Base-by-base conservation (phyloP, 2,797 vertebrate genomes). In the Periparus ater region DNA sequence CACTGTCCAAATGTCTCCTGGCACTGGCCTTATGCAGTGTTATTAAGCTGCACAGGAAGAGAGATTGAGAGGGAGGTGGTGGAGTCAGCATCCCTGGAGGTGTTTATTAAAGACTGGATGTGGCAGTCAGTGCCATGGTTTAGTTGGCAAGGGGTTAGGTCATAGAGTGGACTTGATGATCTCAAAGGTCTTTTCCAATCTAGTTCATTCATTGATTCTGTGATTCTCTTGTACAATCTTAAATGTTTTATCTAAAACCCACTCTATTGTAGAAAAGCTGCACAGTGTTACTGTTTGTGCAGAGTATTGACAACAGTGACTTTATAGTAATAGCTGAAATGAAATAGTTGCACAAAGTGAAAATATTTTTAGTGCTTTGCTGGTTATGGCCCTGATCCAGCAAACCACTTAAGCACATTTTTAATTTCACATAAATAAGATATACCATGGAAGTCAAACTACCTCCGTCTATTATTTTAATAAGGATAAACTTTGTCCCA, bases 311-410 rank as follows among this genome's bases (percentile, higher is more conserved):
- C 44, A 50, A 21, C 11, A 66, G n/a, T 58, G 58, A 55, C 54
- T 88, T 81, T 17, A 17, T 67, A 61, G 32, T 47, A 71, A 38
- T 34, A 68, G 50, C 30, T 78, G 72, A 91, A 92, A 82, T 10
- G 4, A 63, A 82, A 55, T 38, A 68, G 11, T 58, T 75, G 18
- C 4, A 57, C 11, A 17, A 55, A 54, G 16, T 48, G 27, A 72
- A 68, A 38, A 17, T 21, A 10, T 26, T 77, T 92, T 84, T 83
- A 83, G 29, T 3, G 1, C 27, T 11, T 80, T 72, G 30, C 62
- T 94, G 70, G 20, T 78, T 83, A 34, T 91, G 58, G n/a, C 72
- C 36, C 26, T 65, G 30, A 87, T 96, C 87, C 71, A 92, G 61
- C 65, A 85, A 77, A 74, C 11, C 63, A 54, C 74, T 80, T 71